These are phyloP conservation scores for Pagetopsis macropterus DNA, from an alignment of 2,797 vertebrate species.

Conservation along the genomic window DNA sequence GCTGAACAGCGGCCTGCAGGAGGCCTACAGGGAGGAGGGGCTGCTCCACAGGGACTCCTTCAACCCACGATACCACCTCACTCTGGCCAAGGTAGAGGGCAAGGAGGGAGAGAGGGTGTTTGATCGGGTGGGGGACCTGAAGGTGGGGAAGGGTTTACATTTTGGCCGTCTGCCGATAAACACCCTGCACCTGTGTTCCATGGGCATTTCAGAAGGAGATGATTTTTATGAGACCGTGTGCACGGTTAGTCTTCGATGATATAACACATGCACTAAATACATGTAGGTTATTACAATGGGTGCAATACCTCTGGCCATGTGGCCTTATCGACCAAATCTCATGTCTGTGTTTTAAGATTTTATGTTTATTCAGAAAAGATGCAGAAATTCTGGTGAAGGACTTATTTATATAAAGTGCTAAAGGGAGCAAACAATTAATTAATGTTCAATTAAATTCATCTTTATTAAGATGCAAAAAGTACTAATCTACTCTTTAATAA, in stretches of 20 bases:
- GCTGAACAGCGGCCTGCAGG: slow-evolving; percentile 77
- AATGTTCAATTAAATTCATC: too few species aligned
- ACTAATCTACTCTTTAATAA: too few species aligned
- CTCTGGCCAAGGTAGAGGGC: slow-evolving; percentile 81
- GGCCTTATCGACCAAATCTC: slow-evolving; percentile 9
- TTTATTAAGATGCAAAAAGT: too few species aligned
- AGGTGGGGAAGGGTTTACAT: slow-evolving; percentile 75
- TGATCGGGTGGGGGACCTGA: slow-evolving; percentile 65
- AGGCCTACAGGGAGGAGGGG: slow-evolving; percentile 78
- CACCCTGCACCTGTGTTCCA: slow-evolving; percentile 82
- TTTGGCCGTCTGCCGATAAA: slow-evolving; percentile 84
- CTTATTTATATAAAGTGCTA: too few species aligned
- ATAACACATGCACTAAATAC: slow-evolving; percentile 1
- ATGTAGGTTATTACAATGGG: neutral
- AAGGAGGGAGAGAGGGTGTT: slow-evolving; percentile 59
- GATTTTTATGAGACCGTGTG: slow-evolving; percentile 74
- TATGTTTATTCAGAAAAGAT: too few species aligned
- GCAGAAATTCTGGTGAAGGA: too few species aligned
- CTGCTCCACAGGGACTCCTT: slow-evolving; percentile 79
- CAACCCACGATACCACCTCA: slow-evolving; percentile 85
- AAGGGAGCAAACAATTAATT: too few species aligned
- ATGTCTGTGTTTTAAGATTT: neutral
- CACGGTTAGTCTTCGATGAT: slow-evolving; percentile 73
- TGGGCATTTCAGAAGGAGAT: slow-evolving; percentile 29
- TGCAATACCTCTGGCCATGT: neutral